A percentile compares a stretch with the other conserved stretches of the same genome.
Conservation (phyloP, 2,888 invertebrate genomes). For the Branchipolynoe longqiensis region DNA sequence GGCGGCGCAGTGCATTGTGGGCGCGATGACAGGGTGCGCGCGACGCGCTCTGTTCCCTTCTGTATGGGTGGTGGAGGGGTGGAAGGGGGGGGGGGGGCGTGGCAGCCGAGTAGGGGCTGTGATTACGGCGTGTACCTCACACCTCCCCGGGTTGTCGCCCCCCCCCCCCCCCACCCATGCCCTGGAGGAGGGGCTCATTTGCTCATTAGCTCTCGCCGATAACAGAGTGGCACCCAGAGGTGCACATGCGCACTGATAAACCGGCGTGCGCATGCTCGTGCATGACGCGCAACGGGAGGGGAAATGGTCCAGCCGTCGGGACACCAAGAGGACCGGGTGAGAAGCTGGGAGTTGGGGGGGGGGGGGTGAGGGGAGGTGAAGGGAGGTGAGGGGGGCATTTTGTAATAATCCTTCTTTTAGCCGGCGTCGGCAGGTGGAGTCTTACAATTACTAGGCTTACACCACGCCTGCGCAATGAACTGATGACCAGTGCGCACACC, state of each 20-base stretch:
- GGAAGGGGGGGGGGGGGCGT: neutral
- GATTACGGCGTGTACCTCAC: slow-evolving; percentile 33
- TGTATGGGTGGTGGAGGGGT: neutral
- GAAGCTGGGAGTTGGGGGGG: neutral
- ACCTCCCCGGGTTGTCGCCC: no score
- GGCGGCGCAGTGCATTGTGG: no score
- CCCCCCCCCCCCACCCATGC: no score
- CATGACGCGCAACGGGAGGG: neutral
- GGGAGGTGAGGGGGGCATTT: neutral
- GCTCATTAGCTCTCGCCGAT: neutral
- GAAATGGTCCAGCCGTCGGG: no score
- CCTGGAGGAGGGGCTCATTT: slow-evolving; percentile 12
- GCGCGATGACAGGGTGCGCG: no score
- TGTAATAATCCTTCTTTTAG: neutral
- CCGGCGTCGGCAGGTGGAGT: neutral
- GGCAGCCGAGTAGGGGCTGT: neutral
- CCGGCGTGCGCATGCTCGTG: neutral
- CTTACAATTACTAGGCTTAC: neutral
- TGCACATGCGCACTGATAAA: neutral
- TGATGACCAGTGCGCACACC: neutral
- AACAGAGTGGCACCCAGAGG: neutral
- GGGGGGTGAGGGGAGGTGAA: neutral
- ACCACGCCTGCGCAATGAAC: neutral
- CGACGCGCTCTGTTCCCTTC: no score
- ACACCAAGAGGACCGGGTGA: neutral